A percentile compares a stretch with the other conserved stretches of the same genome.
phyloP scores from a whole-genome alignment of 2,797 vertebrate genomes.

The Melanotaenia maccullochi region DNA sequence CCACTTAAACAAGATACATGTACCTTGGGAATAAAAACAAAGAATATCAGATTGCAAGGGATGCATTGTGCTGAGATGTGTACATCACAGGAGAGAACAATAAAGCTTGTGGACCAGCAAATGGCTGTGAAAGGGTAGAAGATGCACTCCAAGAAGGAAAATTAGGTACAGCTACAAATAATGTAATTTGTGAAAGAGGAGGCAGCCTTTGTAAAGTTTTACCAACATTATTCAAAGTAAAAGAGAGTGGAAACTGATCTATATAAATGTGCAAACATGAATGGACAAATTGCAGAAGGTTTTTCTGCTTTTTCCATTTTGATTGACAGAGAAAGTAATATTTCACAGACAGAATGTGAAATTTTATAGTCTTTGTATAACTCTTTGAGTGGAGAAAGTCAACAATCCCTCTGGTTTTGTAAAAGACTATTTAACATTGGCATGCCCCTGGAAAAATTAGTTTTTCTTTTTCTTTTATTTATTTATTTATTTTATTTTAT shows the following conservation, averaged over 20 bases:
- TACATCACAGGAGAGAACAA: background rate
- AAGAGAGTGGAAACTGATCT: background rate
- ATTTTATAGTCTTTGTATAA: background rate
- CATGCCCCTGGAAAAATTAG: background rate
- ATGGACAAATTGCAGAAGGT: background rate
- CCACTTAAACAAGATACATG: background rate
- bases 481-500: too few relatives aligned
- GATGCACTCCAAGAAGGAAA: background rate
- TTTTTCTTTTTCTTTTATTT: background rate
- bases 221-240: background rate
- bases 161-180: background rate
- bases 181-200: background rate
- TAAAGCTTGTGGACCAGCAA: background rate
- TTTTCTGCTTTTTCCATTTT: background rate
- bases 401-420: background rate
- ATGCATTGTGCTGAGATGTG: background rate
- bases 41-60: too few relatives aligned
- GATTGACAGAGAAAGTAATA: background rate
- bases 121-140: background rate
- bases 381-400: background rate
- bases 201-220: slow-evolving; percentile 4
- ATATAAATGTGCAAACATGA: background rate
- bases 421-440: background rate
- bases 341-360: background rate
- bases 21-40: too few relatives aligned